These are phyloP conservation scores for Lymantria monacha DNA, from an alignment of 2,888 invertebrate species.

Conservation along the genomic window DNA sequence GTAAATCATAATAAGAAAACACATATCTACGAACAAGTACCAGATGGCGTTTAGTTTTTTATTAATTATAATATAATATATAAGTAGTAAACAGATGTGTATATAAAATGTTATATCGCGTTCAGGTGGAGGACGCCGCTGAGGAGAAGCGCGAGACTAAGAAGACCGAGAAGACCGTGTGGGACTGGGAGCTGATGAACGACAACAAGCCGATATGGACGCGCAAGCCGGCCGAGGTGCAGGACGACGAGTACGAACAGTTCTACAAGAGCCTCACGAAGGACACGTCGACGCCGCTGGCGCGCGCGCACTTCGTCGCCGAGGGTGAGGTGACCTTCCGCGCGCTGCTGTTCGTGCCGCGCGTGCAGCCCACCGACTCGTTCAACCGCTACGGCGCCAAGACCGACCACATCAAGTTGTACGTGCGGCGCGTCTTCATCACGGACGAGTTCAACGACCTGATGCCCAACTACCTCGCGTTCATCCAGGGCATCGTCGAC, in stretches of 20 bases:
- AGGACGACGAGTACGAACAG: constrained; percentile 94
- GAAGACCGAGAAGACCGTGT: constrained; percentile 96
- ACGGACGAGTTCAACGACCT: constrained; percentile 99
- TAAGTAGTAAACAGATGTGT: too few relatives aligned
- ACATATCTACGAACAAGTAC: too few relatives aligned
- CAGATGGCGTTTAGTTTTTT: too few relatives aligned
- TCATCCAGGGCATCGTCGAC: constrained; percentile 98
- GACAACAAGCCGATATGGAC: constrained; percentile 99
- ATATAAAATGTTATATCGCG: too few relatives aligned
- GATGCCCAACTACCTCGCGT: constrained; percentile 98
- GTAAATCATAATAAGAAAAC: too few relatives aligned
- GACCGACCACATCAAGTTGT: constrained; percentile 97
- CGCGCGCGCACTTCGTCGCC: constrained; percentile 94
- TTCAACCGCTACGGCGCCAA: constrained; percentile 98
- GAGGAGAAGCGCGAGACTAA: constrained; percentile 85
- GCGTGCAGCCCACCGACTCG: constrained; percentile 93
- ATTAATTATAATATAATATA: too few relatives aligned
- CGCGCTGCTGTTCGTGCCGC: constrained; percentile 96
- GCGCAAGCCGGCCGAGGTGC: constrained; percentile 91
- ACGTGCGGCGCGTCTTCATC: constrained; percentile 98
- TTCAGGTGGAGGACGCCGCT: constrained; percentile 86
- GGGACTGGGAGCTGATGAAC: constrained; percentile 99
- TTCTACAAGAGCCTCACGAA: constrained; percentile 98
- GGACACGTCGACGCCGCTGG: constrained; percentile 90
- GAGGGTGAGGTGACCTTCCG: constrained; percentile 99